Evolutionary conservation across 2,888 invertebrate genomes (phyloP).

Genomic region (Caenorhabditis doughertyi): DNA sequence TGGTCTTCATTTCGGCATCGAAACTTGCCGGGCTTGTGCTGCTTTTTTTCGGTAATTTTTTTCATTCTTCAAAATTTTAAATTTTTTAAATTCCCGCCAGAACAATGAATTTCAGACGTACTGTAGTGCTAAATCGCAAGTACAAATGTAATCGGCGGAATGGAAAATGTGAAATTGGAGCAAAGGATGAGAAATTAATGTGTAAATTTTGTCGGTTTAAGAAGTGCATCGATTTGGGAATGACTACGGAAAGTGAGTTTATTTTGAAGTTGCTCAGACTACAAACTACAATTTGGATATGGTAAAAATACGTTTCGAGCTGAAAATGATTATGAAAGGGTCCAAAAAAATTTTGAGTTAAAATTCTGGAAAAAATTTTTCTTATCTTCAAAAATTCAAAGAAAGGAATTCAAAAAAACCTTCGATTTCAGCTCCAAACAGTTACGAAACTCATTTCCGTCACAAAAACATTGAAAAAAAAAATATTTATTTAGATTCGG

Average conservation of each 20-base stretch:
- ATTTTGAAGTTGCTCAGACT: too few species aligned
- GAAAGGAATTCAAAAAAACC: too few species aligned
- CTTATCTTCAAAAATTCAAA: too few species aligned
- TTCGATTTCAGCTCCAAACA: too few species aligned
- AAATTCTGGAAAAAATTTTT: too few species aligned
- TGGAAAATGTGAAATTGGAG: slow-evolving; percentile 44
- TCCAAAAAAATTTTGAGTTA: too few species aligned
- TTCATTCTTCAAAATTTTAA: neutral
- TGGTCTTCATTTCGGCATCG: slow-evolving; percentile 53
- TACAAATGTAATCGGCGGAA: slow-evolving; percentile 34
- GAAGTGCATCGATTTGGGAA: slow-evolving; percentile 52
- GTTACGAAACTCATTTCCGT: too few species aligned
- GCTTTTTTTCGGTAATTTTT: slow-evolving; percentile 53
- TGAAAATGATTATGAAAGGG: too few species aligned
- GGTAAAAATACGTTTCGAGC: neutral
- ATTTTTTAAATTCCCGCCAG: neutral
- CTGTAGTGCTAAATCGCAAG: slow-evolving; percentile 40
- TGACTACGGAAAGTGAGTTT: slow-evolving; percentile 57
- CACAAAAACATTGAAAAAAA: too few species aligned
- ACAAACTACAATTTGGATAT: too few species aligned
- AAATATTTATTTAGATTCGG: too few species aligned
- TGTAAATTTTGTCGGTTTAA: slow-evolving; percentile 59
- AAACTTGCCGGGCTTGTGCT: slow-evolving; percentile 58
- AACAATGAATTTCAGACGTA: slow-evolving; percentile 53
- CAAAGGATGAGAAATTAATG: slow-evolving; percentile 11